Evolutionary conservation across 2,888 invertebrate species (phyloP), one percentile per base, ranked within the genome.

Genomic region (Serrognathus titanus): DNA sequence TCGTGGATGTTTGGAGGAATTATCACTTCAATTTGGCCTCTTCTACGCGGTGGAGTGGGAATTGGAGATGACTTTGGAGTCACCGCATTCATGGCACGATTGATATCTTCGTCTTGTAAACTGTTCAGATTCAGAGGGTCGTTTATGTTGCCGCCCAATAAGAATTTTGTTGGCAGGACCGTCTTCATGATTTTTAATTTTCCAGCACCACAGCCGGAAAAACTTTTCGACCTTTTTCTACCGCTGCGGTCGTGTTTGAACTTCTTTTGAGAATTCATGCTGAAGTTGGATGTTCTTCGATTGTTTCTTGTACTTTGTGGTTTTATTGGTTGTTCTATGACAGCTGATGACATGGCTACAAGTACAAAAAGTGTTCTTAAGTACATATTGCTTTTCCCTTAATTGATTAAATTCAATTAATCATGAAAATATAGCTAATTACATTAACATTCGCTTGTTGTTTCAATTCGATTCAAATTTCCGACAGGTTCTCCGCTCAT

Each of bases 111-210:
- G 74, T 90, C 88, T 77, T 89, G 92, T 68, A 97, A 82, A 72
- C 95, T 94, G 72, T 93, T 94, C 59, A 97, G 79, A 79, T 97
- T 97, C 46, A 97, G 79, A 0, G 97, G 97, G 81, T 97, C 97
- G 65, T 90, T 90, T 65, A 96, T 96, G 76, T 94, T 97, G 7
- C 97, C 97, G 45, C 97, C 97, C 1, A 97, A 83, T 3, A 94
- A 79, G 78, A 97, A 97, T 76, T 95, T 95, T 0, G 94, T 94
- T 0, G 97, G 96, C 51, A 94, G 88, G 68, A 94, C 90, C 53
- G 84, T 84, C 73, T 92, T 91, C 2, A 87, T 86, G 66, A 84
- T 81, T 49, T 75, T 72, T 41, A 72, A 62, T 58, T 70, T 71
- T 4, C 64, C 57, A n/a, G 65, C 52, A 5, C 72, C 65, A 53